Percentiles rank a stretch among this genome's conserved stretches.
Conservation (phyloP, 2,888 invertebrate genomes). For the Xylocampa areola region DNA sequence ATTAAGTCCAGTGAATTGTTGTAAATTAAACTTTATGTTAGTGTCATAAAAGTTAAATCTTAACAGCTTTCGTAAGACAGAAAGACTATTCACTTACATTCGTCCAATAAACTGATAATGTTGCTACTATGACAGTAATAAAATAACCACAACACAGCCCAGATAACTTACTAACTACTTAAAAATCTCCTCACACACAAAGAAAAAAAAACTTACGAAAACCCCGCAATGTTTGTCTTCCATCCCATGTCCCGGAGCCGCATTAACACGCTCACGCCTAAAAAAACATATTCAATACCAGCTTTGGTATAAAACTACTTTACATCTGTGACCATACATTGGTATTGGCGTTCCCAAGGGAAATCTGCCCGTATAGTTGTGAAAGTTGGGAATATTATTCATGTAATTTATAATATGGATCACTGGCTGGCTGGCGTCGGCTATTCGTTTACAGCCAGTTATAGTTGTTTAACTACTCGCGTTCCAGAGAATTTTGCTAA, state of each 20-base stretch:
- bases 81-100: too few species aligned
- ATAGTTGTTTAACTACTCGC: constrained; percentile 13
- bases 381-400: constrained; percentile 65
- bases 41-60: too few species aligned
- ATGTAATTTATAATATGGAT: constrained; percentile 64
- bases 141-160: too few species aligned
- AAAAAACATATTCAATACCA: constrained; percentile 58
- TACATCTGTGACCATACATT: constrained; percentile 58
- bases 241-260: constrained; percentile 24
- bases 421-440: constrained; percentile 27
- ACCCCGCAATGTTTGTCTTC: constrained; percentile 25
- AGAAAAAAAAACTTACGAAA: constrained; percentile 25
- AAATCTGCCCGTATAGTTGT: constrained; percentile 64
- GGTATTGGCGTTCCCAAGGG: constrained; percentile 54
- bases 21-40: too few species aligned
- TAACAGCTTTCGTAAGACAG: too few species aligned
- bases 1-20: too few species aligned
- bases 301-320: constrained; percentile 51
- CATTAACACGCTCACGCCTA: constrained; percentile 43
- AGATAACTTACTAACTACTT: neutral
- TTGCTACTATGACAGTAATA: too few species aligned
- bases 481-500: constrained; percentile 38
- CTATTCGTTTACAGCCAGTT: constrained; percentile 37
- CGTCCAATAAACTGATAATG: too few species aligned
- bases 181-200: neutral